Evolutionary conservation across 2,888 invertebrate species (phyloP).

Genomic region (Micropterix aruncella): DNA sequence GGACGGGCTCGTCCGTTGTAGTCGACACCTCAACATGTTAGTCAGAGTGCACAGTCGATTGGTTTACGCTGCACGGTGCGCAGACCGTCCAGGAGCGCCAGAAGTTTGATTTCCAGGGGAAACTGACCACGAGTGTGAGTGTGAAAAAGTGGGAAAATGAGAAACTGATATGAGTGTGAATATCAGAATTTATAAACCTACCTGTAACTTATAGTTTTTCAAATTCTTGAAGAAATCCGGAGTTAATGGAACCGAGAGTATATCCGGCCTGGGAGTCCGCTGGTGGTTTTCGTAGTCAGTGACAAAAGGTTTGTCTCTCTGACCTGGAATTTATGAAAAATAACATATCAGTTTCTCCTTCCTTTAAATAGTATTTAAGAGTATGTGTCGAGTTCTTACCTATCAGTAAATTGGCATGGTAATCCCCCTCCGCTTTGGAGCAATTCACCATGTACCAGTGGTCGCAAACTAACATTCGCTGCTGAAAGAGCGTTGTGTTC

Average conservation of each 20-base stretch:
- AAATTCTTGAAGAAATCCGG: background rate
- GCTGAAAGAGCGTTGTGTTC: slow-evolving; percentile 67
- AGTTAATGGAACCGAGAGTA: slow-evolving; percentile 39
- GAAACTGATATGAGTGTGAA: too few species aligned
- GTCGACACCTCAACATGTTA: too few species aligned
- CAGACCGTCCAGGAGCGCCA: too few species aligned
- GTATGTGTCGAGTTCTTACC: slow-evolving; percentile 28
- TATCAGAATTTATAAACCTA: background rate
- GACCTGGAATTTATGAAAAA: slow-evolving; percentile 27
- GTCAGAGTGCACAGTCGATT: too few species aligned
- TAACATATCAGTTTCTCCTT: background rate
- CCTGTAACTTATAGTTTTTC: background rate
- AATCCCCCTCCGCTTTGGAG: slow-evolving; percentile 51
- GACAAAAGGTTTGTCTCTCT: slow-evolving; percentile 57
- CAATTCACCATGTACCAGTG: slow-evolving; percentile 78
- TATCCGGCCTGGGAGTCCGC: slow-evolving; percentile 55
- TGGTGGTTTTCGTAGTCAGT: slow-evolving; percentile 46
- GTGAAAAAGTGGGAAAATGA: too few species aligned
- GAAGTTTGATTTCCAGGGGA: too few species aligned
- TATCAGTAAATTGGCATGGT: slow-evolving; percentile 55
- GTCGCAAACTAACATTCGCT: slow-evolving; percentile 68
- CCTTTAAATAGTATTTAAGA: background rate
- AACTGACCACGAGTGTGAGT: too few species aligned
- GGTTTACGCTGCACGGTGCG: too few species aligned
- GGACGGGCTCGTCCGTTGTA: too few species aligned